Conservation (phyloP, 2,888 invertebrate genomes). For the Timema cristinae region DNA sequence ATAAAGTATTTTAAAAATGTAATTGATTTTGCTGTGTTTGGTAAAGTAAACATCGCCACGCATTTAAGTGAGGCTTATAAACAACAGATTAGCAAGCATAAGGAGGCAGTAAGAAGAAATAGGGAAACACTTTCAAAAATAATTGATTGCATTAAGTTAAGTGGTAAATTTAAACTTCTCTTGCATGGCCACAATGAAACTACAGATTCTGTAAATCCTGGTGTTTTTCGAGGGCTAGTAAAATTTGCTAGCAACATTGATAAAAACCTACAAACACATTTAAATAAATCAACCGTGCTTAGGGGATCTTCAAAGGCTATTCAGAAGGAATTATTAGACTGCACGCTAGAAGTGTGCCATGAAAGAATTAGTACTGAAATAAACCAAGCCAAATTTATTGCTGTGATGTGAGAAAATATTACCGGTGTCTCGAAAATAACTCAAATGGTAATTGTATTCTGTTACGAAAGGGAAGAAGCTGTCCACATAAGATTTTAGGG, state of each 20-base stretch:
- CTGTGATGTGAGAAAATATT: neutral
- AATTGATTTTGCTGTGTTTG: too few species aligned
- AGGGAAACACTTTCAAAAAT: neutral
- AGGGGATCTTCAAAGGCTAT: neutral
- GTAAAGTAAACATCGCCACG: too few species aligned
- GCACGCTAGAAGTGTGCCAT: conserved; percentile 2
- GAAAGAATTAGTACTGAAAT: conserved; percentile 6
- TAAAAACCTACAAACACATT: neutral
- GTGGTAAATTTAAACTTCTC: conserved; percentile 10
- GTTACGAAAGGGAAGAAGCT: neutral
- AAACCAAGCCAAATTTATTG: neutral
- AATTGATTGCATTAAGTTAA: neutral
- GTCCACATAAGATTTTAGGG: conserved; percentile 7
- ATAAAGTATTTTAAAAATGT: too few species aligned
- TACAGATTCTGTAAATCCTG: neutral
- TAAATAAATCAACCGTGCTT: neutral
- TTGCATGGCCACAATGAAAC: neutral
- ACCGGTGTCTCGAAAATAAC: neutral
- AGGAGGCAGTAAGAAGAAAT: neutral
- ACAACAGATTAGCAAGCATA: too few species aligned
- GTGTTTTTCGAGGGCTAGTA: neutral
- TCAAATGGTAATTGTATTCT: neutral
- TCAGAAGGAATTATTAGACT: conserved; percentile 9
- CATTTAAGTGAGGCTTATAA: too few species aligned
- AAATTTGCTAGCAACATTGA: neutral